Conservation (phyloP, 2,888 invertebrate genomes). For the Ceraclea dissimilis region DNA sequence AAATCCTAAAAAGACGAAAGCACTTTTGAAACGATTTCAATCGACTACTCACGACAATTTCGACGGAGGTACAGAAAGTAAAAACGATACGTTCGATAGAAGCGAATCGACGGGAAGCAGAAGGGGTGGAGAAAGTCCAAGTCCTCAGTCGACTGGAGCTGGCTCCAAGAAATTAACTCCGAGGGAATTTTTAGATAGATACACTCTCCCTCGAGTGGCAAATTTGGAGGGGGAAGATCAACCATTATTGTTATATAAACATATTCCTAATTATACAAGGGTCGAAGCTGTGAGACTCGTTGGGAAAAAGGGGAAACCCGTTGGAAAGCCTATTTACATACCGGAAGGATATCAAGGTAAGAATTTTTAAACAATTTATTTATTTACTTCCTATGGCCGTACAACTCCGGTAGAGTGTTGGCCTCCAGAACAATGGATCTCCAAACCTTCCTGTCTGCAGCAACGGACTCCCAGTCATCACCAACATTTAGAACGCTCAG, state of each 20-base stretch:
- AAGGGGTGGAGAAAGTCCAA: conserved; percentile 16
- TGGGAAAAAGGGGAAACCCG: conserved; percentile 48
- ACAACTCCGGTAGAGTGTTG: too few species aligned
- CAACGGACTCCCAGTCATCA: too few species aligned
- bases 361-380: conserved; percentile 25
- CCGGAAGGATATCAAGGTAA: conserved; percentile 62
- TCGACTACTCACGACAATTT: conserved; percentile 16
- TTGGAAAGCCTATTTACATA: conserved; percentile 53
- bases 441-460: too few species aligned
- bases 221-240: conserved; percentile 49
- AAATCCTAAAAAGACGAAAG: conserved; percentile 31
- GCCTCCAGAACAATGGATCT: too few species aligned
- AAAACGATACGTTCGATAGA: conserved; percentile 22
- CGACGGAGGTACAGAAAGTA: conserved; percentile 27
- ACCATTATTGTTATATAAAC: conserved; percentile 55
- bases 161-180: conserved; percentile 28
- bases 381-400: too few species aligned
- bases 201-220: conserved; percentile 54
- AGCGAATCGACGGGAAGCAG: conserved; percentile 21
- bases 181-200: conserved; percentile 54
- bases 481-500: too few species aligned
- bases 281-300: conserved; percentile 54
- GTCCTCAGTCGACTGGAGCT: conserved; percentile 25
- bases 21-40: conserved; percentile 19
- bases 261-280: conserved; percentile 54